Percentiles rank a stretch among this genome's conserved stretches.
These are phyloP conservation scores for Calephelis nemesis DNA, from an alignment of 1,140 invertebrate species.

Conservation along the genomic window DNA sequence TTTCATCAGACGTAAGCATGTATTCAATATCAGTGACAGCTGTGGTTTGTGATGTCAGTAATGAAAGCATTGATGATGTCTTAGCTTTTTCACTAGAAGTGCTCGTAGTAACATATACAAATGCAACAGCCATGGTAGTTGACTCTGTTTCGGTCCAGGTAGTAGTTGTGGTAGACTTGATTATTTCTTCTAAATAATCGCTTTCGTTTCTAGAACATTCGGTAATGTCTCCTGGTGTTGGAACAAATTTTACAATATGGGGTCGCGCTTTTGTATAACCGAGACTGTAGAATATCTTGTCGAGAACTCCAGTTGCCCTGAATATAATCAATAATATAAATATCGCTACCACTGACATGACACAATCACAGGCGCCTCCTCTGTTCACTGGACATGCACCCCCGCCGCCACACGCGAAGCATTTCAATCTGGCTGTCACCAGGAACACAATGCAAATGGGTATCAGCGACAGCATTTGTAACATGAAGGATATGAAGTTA, in stretches of 20 bases:
- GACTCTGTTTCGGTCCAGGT: neutral
- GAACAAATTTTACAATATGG: constrained; percentile 36
- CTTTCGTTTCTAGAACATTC: constrained; percentile 54
- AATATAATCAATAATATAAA: constrained; percentile 60
- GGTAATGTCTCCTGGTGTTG: constrained; percentile 51
- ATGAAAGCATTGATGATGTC: no score
- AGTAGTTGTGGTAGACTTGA: neutral
- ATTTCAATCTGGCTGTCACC: constrained; percentile 54
- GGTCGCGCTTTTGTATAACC: constrained; percentile 48
- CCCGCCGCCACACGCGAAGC: constrained; percentile 59
- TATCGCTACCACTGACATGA: constrained; percentile 55
- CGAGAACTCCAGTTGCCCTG: constrained; percentile 55
- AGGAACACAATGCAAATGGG: constrained; percentile 62
- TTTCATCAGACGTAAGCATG: no score
- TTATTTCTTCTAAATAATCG: constrained; percentile 31
- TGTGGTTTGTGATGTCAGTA: no score
- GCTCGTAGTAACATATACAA: no score
- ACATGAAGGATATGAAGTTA: constrained; percentile 63
- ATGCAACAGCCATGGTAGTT: no score
- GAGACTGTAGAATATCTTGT: constrained; percentile 59
- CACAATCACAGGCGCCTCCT: constrained; percentile 52
- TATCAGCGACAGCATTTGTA: constrained; percentile 62
- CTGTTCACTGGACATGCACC: constrained; percentile 49
- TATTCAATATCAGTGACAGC: no score
- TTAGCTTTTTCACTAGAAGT: no score